phyloP scores from a whole-genome alignment of 1,140 invertebrate species.

The Trichomalopsis sarcophagae region DNA sequence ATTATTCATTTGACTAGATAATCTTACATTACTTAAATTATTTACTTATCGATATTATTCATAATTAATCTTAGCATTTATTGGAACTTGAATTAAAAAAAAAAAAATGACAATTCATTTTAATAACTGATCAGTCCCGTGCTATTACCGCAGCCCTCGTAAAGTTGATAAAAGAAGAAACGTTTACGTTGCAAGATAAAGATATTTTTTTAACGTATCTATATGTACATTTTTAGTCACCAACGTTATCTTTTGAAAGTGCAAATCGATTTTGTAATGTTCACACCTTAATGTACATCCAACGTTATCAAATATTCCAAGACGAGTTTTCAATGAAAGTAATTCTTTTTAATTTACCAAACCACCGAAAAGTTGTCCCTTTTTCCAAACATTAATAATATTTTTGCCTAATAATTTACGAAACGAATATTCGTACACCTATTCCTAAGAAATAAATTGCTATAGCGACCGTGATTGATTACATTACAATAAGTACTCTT shows the following conservation, averaged over 20 bases:
- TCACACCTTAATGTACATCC: constrained; percentile 47
- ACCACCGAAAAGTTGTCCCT: neutral
- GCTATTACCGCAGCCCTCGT: neutral
- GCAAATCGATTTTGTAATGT: constrained; percentile 55
- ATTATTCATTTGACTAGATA: constrained; percentile 65
- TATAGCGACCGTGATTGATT: constrained; percentile 11
- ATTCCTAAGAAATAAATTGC: constrained; percentile 3
- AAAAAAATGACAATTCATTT: constrained; percentile 17
- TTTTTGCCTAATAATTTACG: neutral
- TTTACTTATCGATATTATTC: constrained; percentile 30
- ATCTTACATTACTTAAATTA: constrained; percentile 60
- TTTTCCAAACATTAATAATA: neutral
- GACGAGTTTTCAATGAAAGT: constrained; percentile 4
- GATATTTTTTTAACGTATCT: constrained; percentile 26
- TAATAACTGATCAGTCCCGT: constrained; percentile 26
- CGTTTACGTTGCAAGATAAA: constrained; percentile 36
- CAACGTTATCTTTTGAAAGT: constrained; percentile 56
- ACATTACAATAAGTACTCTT: constrained; percentile 12
- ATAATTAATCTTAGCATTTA: constrained; percentile 20
- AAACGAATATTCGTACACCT: neutral
- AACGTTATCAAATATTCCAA: constrained; percentile 4
- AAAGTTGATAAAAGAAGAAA: constrained; percentile 41
- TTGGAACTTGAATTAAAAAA: neutral
- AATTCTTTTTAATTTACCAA: neutral
- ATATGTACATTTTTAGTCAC: constrained; percentile 55